Conservation (phyloP, 2,113 vertebrate species). For the Reinhardtius hippoglossoides region DNA sequence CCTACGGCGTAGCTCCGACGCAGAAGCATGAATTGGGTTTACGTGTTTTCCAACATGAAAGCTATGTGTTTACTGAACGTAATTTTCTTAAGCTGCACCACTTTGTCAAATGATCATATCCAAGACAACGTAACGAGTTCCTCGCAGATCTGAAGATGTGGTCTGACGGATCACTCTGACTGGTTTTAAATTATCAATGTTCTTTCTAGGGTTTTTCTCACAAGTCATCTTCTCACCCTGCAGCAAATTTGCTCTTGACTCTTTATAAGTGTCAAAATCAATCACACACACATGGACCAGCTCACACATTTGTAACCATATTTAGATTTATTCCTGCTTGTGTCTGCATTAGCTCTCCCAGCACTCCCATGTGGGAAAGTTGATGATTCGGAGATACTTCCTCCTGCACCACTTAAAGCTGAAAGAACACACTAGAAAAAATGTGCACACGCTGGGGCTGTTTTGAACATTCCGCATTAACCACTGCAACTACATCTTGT, state of each 20-base stretch:
- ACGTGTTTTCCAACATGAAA: too few relatives aligned
- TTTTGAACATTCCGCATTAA: constrained; percentile 14
- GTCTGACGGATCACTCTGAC: too few relatives aligned
- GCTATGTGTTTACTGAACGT: too few relatives aligned
- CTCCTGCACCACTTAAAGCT: constrained; percentile 51
- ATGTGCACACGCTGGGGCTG: neutral
- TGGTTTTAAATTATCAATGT: neutral
- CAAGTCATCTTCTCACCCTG: constrained; percentile 13
- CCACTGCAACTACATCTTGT: neutral
- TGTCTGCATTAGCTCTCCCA: constrained; percentile 54
- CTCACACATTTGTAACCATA: constrained; percentile 28
- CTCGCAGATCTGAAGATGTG: too few relatives aligned
- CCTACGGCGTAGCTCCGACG: too few relatives aligned
- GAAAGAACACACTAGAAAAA: constrained; percentile 54
- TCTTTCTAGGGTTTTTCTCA: neutral
- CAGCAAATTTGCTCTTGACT: neutral
- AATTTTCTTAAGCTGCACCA: too few relatives aligned
- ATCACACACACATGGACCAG: constrained; percentile 5
- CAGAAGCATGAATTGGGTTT: too few relatives aligned
- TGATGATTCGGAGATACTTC: constrained; percentile 59
- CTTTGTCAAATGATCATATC: too few relatives aligned
- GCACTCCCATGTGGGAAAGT: constrained; percentile 51
- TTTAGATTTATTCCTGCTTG: constrained; percentile 51
- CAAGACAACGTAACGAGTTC: too few relatives aligned
- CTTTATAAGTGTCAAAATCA: constrained; percentile 29